Conservation (phyloP, 2,888 invertebrate genomes). For the Platypus cylindrus region DNA sequence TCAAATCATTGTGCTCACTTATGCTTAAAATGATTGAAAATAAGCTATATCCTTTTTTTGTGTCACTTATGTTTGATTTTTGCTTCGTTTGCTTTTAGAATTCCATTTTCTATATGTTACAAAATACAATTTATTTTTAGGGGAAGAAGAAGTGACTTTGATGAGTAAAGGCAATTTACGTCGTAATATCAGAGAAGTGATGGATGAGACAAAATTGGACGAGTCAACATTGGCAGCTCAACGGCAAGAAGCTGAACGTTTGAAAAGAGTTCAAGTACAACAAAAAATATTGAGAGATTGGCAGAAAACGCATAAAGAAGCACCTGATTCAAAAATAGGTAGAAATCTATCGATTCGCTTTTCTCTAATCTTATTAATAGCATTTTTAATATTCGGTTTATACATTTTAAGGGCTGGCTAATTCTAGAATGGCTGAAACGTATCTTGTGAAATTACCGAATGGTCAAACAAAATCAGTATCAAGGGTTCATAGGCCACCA, state of each 20-base stretch:
- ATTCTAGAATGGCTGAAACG: slow-evolving; percentile 34
- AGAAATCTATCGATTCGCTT: too few relatives aligned
- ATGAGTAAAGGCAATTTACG: slow-evolving; percentile 42
- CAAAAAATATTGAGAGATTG: slow-evolving; percentile 72
- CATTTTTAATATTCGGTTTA: too few relatives aligned
- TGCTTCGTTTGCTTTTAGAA: too few relatives aligned
- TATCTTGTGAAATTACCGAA: slow-evolving; percentile 36
- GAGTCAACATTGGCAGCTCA: slow-evolving; percentile 87
- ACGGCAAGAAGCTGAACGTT: slow-evolving; percentile 80
- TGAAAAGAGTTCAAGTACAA: slow-evolving; percentile 73
- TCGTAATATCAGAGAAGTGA: slow-evolving; percentile 82
- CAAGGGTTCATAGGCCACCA: slow-evolving; percentile 29
- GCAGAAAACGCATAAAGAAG: too few relatives aligned
- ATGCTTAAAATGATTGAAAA: too few relatives aligned
- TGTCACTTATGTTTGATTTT: too few relatives aligned
- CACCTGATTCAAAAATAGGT: too few relatives aligned
- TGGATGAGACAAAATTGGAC: slow-evolving; percentile 86
- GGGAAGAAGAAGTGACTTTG: slow-evolving; percentile 23
- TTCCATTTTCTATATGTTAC: too few relatives aligned
- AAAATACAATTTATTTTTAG: slow-evolving; percentile 19
- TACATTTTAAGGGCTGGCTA: too few relatives aligned
- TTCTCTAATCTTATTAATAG: too few relatives aligned
- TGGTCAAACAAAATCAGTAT: slow-evolving; percentile 36
- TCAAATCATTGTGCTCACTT: too few relatives aligned
- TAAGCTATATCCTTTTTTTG: too few relatives aligned